Evolutionary conservation across 2,113 vertebrate genomes (phyloP).

Genomic region (Cyphomyrus discorhynchus): DNA sequence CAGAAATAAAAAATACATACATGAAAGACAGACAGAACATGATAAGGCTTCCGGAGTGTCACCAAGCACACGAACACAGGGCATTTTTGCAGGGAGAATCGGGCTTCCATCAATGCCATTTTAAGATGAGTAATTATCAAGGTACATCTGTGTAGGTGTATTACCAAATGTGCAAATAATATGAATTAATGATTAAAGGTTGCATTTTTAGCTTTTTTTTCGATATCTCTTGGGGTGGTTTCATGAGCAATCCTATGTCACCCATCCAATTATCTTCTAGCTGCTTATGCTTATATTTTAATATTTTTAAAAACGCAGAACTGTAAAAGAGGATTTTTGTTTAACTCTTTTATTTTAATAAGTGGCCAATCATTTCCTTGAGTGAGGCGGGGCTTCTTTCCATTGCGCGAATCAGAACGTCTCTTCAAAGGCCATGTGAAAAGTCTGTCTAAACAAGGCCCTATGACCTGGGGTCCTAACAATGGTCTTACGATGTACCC

Average conservation of each 20-base stretch:
- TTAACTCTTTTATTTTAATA: background rate
- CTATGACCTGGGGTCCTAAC: background rate
- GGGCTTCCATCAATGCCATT: background rate
- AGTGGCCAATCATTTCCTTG: background rate
- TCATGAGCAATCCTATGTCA: background rate
- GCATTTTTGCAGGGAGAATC: background rate
- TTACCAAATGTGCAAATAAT: constrained; percentile 16
- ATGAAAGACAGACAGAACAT: background rate
- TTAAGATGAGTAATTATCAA: constrained; percentile 14
- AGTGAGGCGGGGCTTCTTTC: background rate
- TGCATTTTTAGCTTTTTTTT: constrained; percentile 1
- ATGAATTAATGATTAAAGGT: constrained; percentile 10
- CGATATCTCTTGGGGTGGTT: background rate
- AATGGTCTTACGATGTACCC: background rate
- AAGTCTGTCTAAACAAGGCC: background rate
- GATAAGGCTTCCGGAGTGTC: background rate
- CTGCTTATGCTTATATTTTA: background rate
- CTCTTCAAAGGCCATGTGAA: background rate
- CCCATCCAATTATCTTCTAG: background rate
- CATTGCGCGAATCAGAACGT: background rate
- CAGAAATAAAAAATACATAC: background rate
- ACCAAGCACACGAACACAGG: background rate
- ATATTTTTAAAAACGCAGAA: background rate
- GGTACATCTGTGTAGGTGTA: constrained; percentile 18
- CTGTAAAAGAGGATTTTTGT: background rate